Evolutionary conservation across 2,888 invertebrate species (phyloP), one percentile per base, ranked within the genome.

Genomic region (Spodoptera exigua): DNA sequence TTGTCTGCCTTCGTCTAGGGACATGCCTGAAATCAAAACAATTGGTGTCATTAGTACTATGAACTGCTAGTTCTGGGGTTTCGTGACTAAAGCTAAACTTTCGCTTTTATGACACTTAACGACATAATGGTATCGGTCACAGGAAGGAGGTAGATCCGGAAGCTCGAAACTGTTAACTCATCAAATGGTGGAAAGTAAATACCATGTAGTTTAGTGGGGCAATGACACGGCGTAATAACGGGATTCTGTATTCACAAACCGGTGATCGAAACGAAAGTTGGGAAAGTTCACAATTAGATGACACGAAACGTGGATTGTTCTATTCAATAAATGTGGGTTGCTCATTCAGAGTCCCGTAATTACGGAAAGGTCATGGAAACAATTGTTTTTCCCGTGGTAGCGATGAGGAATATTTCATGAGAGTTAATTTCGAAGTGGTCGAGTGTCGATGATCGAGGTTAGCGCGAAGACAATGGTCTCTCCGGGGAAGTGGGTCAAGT

Each of bases 1-100:
- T 84, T 96, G 95, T 84, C 95, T 93, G 70, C 95, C 95, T 81
- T 95, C 96, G 88, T 96, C 95, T 83, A 95, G 89, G 74, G 95
- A 95, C 96, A 96, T 96, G 87, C 95, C 95, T 95, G 94, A 93
- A 27, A 61, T n/a, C 48, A 44, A 44, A 10, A 48, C 11, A 11
- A 0, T 14, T 4, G 35, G 21, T 49, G 61, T 21, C 69, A 13
- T 49, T 54, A 36, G 36, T 40, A 40, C 34, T 18, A 17, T 14
- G 12, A n/a, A 27, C 7, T 35, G 39, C 37, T 41, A 10, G 27
- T 43, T 16, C n/a, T 16, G 13, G 39, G 21, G 16, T 10, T 14
- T 27, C 7, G 10, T 32, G n/a, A 14, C 3, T 14, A 34, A 3
- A 14, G 9, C 27, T 35, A 46, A 10, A 63, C 41, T 56, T 67